Evolutionary conservation across 2,888 invertebrate genomes (phyloP), one percentile per base, ranked within the genome.

Genomic region (Lapara coniferarum): DNA sequence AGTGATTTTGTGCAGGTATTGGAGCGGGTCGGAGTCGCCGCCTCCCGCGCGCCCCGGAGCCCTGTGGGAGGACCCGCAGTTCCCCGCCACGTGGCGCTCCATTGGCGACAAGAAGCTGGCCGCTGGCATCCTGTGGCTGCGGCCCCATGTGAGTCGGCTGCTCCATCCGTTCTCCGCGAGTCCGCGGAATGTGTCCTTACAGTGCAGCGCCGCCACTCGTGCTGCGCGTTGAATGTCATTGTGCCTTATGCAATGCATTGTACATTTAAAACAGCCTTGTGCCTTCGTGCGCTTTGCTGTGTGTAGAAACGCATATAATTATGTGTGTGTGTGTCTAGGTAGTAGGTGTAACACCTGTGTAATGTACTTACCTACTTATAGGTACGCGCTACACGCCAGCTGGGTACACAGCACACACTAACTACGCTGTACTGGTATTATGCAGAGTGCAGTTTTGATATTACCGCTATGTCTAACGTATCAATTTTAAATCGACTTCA

Each of bases 21-120:
- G 84, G 82, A 77, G 81, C 75, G 83, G 77, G 70, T 78, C 81
- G 73, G 79, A 75, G 72, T 71, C 71, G 52, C 73, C 78, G 13
- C 13, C 58, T 94, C 94, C 87, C 92, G 86, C 89, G 30, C 37
- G 69, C 71, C 55, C 67, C 68, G 72, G 68, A 71, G 75, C 82
- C 85, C 95, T 72, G 95, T 96, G 94, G 87, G 95, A 95, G 82
- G 96, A 96, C 86, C 88, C 94, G 0, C 95, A 95, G 76, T 96
- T 96, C 85, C 94, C 94, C 14, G 92, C 95, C 3, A 86, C 89
- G 19, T 89, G 94, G 66, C 90, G 93, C 79, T 89, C 95, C 30
- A 89, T 96, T 52, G 93, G 90, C 79, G 94, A 92, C 86, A 94
- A 93, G 86, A 95, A 94, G 77, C 92, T 94, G 16, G 85, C 93